Evolutionary conservation across 2,797 vertebrate genomes (phyloP).

Genomic region (Astyanax mexicanus): DNA sequence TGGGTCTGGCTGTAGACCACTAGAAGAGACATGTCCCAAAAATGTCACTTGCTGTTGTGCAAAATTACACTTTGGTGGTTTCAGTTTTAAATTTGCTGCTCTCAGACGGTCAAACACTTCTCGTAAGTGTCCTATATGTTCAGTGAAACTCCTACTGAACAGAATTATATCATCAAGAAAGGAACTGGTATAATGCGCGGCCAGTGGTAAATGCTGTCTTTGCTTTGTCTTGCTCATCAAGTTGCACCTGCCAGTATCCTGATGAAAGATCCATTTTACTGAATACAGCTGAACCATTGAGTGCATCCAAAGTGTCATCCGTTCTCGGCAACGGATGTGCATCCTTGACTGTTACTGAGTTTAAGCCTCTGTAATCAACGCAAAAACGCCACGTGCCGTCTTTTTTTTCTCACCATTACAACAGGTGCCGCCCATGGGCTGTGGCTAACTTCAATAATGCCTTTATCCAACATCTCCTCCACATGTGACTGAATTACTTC

Average conservation of each 20-base stretch:
- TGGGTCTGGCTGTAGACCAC: background rate
- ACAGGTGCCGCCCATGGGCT: conserved; percentile 46
- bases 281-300: conserved; percentile 25
- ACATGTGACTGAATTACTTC: conserved; percentile 46
- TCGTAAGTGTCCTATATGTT: background rate
- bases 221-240: too few species aligned
- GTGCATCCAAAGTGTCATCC: conserved; percentile 47
- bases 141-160: background rate
- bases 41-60: too few species aligned
- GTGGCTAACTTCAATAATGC: conserved; percentile 38
- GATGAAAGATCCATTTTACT: conserved; percentile 29
- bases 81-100: background rate
- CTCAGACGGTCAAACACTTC: background rate
- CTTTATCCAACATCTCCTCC: conserved; percentile 29
- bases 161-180: conserved; percentile 10
- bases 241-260: too few species aligned
- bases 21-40: too few species aligned
- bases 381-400: too few species aligned
- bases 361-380: conserved; percentile 40
- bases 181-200: conserved; percentile 20
- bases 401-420: conserved; percentile 39
- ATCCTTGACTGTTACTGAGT: conserved; percentile 42
- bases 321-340: conserved; percentile 39
- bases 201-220: conserved; percentile 51
- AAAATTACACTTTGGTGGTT: too few species aligned